Conservation (phyloP, 2,113 vertebrate species). For the Limnothrissa miodon region DNA sequence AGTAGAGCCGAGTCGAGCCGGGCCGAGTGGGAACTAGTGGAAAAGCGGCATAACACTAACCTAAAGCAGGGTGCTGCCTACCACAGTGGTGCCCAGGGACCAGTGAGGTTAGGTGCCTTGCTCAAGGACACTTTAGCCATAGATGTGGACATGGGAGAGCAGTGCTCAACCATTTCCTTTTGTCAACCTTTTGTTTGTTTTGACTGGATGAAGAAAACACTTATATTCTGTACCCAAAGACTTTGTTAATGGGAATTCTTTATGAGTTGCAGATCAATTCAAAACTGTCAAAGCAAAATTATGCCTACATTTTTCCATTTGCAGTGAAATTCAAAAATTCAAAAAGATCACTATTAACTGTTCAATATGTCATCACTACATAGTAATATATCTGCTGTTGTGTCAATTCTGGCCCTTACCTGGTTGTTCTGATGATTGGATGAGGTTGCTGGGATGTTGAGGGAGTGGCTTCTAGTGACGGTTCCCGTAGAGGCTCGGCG, state of each 20-base stretch:
- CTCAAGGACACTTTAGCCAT: no score
- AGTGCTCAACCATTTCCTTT: no score
- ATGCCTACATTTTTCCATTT: neutral
- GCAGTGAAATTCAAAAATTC: neutral
- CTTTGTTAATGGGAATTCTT: neutral
- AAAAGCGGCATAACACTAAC: no score
- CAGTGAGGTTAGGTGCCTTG: no score
- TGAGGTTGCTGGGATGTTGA: slow-evolving; percentile 78
- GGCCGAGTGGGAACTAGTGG: no score
- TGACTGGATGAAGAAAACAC: neutral
- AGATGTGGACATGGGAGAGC: no score
- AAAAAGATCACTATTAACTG: neutral
- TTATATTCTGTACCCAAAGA: neutral
- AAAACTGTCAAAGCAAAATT: neutral
- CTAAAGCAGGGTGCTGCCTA: no score
- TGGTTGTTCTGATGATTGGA: slow-evolving; percentile 70
- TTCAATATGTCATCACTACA: no score
- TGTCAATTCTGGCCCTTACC: slow-evolving; percentile 63
- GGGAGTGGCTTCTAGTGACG: slow-evolving; percentile 86
- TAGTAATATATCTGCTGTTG: neutral
- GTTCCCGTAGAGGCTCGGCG: slow-evolving; percentile 78
- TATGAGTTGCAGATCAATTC: neutral
- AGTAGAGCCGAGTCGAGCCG: no score
- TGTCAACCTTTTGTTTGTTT: slow-evolving; percentile 5
- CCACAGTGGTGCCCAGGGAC: no score